Evolutionary conservation across 2,888 invertebrate genomes (phyloP).

Genomic region (Drosophila eohydei): DNA sequence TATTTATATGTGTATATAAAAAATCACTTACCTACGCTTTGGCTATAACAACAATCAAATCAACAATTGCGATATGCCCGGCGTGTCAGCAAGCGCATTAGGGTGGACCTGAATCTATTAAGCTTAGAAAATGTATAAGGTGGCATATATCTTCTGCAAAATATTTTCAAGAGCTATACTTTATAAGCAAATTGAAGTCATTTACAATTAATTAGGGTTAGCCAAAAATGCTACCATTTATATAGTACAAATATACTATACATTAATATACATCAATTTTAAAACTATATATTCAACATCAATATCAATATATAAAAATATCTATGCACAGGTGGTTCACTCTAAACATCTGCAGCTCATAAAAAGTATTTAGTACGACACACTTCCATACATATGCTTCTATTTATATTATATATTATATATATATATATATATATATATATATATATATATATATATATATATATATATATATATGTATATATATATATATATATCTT

Average conservation of each 20-base stretch:
- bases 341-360: constrained; percentile 2
- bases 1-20: not conserved
- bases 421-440: not conserved
- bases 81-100: not conserved
- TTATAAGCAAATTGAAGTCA: not conserved
- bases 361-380: not conserved
- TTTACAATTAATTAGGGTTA: not conserved
- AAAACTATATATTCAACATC: not conserved
- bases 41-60: constrained; percentile 27
- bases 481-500: not conserved
- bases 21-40: constrained; percentile 8
- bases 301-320: not conserved
- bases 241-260: not conserved
- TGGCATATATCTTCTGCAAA: not conserved
- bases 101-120: constrained; percentile 31
- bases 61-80: constrained; percentile 20
- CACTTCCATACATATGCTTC: not conserved
- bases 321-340: not conserved
- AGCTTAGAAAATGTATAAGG: not conserved
- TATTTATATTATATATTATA: not conserved
- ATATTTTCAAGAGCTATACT: not conserved
- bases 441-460: not conserved
- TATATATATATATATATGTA: not conserved
- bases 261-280: no score
- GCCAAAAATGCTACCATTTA: not conserved